These are phyloP conservation scores for Strix uralensis DNA, from an alignment of 2,113 vertebrate genomes.

Conservation along the genomic window DNA sequence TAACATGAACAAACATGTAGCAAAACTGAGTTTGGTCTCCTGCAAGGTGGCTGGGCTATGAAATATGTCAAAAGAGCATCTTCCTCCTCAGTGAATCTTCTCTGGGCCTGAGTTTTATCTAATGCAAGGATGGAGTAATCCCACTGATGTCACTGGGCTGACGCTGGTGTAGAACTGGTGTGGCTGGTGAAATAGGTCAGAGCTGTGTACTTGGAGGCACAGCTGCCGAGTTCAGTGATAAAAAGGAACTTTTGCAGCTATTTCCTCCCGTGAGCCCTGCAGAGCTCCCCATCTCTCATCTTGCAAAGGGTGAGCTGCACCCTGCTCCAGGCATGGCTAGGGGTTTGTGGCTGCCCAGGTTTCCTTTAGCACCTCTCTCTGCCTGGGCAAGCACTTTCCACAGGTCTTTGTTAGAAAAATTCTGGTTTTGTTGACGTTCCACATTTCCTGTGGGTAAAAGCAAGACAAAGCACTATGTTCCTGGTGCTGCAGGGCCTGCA, in stretches of 20 bases:
- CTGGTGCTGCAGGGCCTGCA: not conserved
- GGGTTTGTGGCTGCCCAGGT: rapidly evolving
- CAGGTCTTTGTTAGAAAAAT: not conserved
- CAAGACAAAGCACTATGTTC: not conserved
- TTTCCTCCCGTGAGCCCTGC: not conserved
- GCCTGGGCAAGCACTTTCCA: not conserved
- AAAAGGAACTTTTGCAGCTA: not conserved
- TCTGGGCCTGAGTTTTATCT: not conserved
- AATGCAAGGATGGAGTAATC: not conserved
- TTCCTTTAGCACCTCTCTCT: not conserved
- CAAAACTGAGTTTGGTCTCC: not conserved
- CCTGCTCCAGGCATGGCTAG: not conserved
- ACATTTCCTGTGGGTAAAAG: not conserved
- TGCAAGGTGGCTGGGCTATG: not conserved
- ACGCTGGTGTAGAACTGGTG: not conserved
- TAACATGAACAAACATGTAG: not conserved
- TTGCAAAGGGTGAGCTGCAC: not conserved
- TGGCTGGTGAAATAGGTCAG: slow-evolving; percentile 8
- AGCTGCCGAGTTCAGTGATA: not conserved
- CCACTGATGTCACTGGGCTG: not conserved
- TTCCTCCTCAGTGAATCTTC: not conserved
- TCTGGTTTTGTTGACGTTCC: not conserved
- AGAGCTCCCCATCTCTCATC: not conserved
- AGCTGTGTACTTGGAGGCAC: not conserved
- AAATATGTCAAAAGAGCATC: not conserved